phyloP scores from a whole-genome alignment of 2,797 vertebrate species.

The Cyprinella venusta region DNA sequence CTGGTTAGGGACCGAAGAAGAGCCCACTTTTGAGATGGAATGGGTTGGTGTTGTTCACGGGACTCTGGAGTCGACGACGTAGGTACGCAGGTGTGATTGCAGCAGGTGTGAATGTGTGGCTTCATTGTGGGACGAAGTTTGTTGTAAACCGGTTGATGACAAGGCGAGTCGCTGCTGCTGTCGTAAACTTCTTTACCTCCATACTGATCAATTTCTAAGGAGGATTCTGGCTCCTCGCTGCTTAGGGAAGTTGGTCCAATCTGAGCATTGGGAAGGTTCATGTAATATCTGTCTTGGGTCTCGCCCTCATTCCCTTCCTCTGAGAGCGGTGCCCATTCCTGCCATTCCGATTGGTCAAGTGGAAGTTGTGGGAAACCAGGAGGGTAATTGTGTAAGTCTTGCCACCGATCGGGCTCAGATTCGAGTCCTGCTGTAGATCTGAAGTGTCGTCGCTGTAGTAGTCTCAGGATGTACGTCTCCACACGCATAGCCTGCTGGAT shows the following conservation, averaged over 20 bases:
- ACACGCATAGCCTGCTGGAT: conserved; percentile 79
- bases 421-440: conserved; percentile 78
- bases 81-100: conserved; percentile 66
- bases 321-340: conserved; percentile 68
- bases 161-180: conserved; percentile 65
- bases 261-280: conserved; percentile 70
- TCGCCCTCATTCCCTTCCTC: conserved; percentile 64
- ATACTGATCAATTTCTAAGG: conserved; percentile 71
- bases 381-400: conserved; percentile 74
- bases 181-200: conserved; percentile 66
- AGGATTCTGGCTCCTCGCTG: conserved; percentile 69
- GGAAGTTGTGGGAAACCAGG: conserved; percentile 66
- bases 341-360: conserved; percentile 69
- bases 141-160: conserved; percentile 65
- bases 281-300: conserved; percentile 72
- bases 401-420: conserved; percentile 65
- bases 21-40: conserved; percentile 71
- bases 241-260: conserved; percentile 67
- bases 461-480: conserved; percentile 86
- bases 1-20: conserved; percentile 70
- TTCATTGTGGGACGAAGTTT: conserved; percentile 23
- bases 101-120: conserved; percentile 62
- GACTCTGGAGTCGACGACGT: conserved; percentile 67
- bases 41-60: conserved; percentile 61
- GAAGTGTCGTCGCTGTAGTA: conserved; percentile 82